phyloP scores from a whole-genome alignment of 92 coral and sea anemone species.

The Palythoa grandiflora region DNA sequence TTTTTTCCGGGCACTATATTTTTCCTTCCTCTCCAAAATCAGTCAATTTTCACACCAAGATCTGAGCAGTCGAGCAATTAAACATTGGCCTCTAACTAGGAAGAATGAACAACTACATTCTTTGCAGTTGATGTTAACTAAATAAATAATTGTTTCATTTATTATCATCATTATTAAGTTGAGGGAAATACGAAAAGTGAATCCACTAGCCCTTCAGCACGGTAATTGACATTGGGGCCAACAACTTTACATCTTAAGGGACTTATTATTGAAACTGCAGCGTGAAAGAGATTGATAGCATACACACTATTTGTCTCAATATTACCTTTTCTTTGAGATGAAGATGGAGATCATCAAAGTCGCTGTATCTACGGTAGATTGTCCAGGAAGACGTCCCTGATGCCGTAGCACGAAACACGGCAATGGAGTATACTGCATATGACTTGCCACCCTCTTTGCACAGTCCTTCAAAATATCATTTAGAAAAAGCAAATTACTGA shows the following conservation, averaged over 20 bases:
- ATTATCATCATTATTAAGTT: too few relatives aligned
- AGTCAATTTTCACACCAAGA: too few relatives aligned
- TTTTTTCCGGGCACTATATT: too few relatives aligned
- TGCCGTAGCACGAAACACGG: constrained; percentile 89
- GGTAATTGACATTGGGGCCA: not conserved
- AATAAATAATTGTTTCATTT: too few relatives aligned
- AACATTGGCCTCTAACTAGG: too few relatives aligned
- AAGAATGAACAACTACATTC: too few relatives aligned
- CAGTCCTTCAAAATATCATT: constrained; percentile 58
- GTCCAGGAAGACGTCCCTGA: constrained; percentile 95
- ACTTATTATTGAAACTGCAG: not conserved
- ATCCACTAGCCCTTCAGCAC: not conserved
- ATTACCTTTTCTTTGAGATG: constrained; percentile 91
- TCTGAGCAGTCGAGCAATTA: too few relatives aligned
- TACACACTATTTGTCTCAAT: not conserved
- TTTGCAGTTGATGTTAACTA: too few relatives aligned
- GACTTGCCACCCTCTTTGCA: constrained; percentile 91
- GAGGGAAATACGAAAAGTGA: too few relatives aligned
- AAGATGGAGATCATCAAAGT: constrained; percentile 95
- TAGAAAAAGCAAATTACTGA: not conserved
- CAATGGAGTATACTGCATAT: constrained; percentile 83
- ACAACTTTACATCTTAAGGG: not conserved
- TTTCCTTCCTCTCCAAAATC: too few relatives aligned
- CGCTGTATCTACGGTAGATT: constrained; percentile 93
- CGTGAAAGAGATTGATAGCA: not conserved